phyloP scores from a whole-genome alignment of 1,140 invertebrate species.

The Ips nitidus region DNA sequence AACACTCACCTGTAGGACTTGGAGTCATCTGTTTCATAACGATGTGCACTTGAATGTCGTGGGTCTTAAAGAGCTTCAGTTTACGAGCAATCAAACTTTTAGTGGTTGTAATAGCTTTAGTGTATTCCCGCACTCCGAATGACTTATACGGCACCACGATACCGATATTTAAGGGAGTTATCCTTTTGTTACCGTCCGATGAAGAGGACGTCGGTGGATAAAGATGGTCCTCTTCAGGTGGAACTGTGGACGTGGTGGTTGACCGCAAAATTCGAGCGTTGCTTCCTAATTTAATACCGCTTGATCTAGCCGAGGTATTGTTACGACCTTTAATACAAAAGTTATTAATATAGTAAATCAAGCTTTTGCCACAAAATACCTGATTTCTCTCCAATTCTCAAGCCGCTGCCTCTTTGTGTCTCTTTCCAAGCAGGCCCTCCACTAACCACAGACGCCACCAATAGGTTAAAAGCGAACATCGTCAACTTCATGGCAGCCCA shows the following conservation, averaged over 20 bases:
- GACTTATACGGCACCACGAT: constrained; percentile 75
- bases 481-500: constrained; percentile 24
- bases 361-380: constrained; percentile 25
- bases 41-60: constrained; percentile 69
- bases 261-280: constrained; percentile 41
- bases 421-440: constrained; percentile 52
- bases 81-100: constrained; percentile 65
- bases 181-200: constrained; percentile 30
- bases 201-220: constrained; percentile 41
- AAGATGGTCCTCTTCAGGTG: constrained; percentile 46
- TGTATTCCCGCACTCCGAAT: constrained; percentile 72
- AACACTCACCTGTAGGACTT: constrained; percentile 68
- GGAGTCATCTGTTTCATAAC: constrained; percentile 74
- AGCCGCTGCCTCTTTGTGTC: constrained; percentile 51
- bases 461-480: constrained; percentile 28
- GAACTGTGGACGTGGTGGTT: constrained; percentile 44
- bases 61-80: constrained; percentile 66
- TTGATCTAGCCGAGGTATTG: constrained; percentile 40
- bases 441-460: constrained; percentile 48
- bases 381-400: constrained; percentile 50
- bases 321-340: constrained; percentile 27
- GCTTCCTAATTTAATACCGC: constrained; percentile 47
- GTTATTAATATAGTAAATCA: background rate
- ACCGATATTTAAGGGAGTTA: constrained; percentile 58
- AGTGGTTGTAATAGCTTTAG: constrained; percentile 68